These are phyloP conservation scores for Okapia johnstoni DNA, from an alignment of 2,113 vertebrate genomes.

Conservation along the genomic window DNA sequence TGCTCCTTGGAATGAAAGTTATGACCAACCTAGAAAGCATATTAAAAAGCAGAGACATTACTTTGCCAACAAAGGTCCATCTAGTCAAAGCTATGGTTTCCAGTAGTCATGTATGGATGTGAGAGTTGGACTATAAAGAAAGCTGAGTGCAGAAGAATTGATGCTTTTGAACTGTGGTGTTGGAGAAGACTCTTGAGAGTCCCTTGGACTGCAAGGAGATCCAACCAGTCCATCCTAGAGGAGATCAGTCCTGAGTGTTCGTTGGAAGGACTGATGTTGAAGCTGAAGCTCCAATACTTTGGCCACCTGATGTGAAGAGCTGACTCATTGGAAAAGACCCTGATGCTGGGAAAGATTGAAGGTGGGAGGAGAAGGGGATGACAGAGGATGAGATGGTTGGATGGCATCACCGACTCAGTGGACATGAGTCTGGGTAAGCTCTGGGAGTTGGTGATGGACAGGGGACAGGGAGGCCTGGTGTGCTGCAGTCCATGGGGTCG, in stretches of 20 bases:
- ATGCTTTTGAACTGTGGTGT: background rate
- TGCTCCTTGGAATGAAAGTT: background rate
- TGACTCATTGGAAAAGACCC: background rate
- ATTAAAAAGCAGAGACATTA: background rate
- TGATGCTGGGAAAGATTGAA: background rate
- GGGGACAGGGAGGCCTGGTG: too few species aligned
- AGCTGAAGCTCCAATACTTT: background rate
- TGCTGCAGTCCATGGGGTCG: too few species aligned
- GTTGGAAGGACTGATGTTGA: background rate
- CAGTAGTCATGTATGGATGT: background rate
- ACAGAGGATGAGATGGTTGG: background rate
- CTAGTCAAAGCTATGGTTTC: background rate
- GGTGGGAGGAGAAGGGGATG: background rate
- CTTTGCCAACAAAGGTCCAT: background rate
- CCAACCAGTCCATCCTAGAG: background rate
- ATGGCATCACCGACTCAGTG: background rate
- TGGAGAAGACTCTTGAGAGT: background rate
- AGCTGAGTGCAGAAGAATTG: background rate
- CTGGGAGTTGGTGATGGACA: too few species aligned
- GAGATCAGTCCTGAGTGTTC: background rate
- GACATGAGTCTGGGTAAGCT: too few species aligned
- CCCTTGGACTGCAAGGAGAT: background rate
- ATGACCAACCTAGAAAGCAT: background rate
- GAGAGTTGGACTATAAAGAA: background rate
- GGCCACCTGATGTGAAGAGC: background rate